A percentile compares a stretch with the other conserved stretches of the same genome.
Conservation (phyloP, 37 sponge, comb jelly and placozoan species). For the Cladorhizidae sp. region DNA sequence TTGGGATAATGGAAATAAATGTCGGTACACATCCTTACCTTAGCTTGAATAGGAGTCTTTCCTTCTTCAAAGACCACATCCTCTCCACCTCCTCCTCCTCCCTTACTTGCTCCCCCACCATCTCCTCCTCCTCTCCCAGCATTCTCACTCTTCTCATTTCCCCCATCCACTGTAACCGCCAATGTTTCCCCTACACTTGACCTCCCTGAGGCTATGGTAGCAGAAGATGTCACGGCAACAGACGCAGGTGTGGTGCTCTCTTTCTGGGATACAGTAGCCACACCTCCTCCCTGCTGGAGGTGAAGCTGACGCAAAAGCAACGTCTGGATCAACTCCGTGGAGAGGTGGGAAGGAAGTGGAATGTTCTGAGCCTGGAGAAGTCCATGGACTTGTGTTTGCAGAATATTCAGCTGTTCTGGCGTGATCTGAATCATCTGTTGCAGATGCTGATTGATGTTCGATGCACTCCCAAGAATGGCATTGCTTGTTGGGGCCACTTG, state of each 20-base stretch:
- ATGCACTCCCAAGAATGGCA: neutral
- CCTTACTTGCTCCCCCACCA: no score
- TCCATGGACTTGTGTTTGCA: constrained; percentile 40
- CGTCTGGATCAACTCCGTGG: constrained; percentile 38
- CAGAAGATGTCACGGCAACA: neutral
- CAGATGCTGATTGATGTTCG: constrained; percentile 1
- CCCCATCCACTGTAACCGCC: neutral
- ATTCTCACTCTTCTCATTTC: neutral
- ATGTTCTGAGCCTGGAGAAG: constrained; percentile 34
- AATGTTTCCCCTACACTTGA: neutral
- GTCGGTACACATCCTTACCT: neutral
- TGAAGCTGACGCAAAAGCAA: constrained; percentile 42
- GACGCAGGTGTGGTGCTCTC: neutral
- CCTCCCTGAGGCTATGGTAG: no score
- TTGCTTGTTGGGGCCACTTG: neutral
- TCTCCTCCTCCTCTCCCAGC: neutral
- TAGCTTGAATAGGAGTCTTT: no score
- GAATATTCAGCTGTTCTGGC: constrained; percentile 45
- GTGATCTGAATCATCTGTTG: constrained; percentile 21
- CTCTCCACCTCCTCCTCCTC: neutral
- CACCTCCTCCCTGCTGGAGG: constrained; percentile 15
- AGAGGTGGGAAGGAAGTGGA: constrained; percentile 33
- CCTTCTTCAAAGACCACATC: neutral
- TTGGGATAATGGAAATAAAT: neutral
- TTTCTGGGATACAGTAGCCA: neutral